Evolutionary conservation across 2,888 invertebrate species (phyloP).

Genomic region (Clivina fossor): DNA sequence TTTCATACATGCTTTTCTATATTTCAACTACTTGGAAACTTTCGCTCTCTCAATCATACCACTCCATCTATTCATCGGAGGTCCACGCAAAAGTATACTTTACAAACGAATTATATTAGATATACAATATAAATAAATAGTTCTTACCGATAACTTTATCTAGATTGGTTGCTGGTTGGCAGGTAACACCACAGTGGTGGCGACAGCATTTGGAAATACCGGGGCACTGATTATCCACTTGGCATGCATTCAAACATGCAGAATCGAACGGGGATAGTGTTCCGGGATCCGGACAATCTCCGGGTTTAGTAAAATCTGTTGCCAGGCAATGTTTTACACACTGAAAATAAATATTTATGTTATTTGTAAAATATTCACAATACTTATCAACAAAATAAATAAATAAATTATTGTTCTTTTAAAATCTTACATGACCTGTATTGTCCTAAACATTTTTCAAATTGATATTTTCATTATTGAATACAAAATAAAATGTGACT

Average conservation of each 20-base stretch:
- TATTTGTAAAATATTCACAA: not conserved
- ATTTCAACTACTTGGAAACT: too few relatives aligned
- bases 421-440: too few relatives aligned
- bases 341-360: too few relatives aligned
- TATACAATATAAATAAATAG: constrained; percentile 12
- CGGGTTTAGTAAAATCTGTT: constrained; percentile 56
- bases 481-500: not conserved
- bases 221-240: constrained; percentile 68
- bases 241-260: constrained; percentile 63
- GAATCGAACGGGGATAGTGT: constrained; percentile 58
- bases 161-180: constrained; percentile 65
- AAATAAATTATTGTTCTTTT: constrained; percentile 1
- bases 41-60: too few relatives aligned
- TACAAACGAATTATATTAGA: constrained; percentile 1
- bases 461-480: too few relatives aligned
- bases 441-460: too few relatives aligned
- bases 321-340: constrained; percentile 61
- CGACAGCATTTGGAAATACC: constrained; percentile 70
- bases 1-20: too few relatives aligned
- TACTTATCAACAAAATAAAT: not conserved
- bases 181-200: constrained; percentile 68
- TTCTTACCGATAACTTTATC: constrained; percentile 60
- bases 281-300: constrained; percentile 52
- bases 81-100: too few relatives aligned
- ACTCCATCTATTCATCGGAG: too few relatives aligned